Evolutionary conservation across 92 coral and sea anemone genomes (phyloP), one percentile per base, ranked within the genome.

Genomic region (Phymanthus crucifer): DNA sequence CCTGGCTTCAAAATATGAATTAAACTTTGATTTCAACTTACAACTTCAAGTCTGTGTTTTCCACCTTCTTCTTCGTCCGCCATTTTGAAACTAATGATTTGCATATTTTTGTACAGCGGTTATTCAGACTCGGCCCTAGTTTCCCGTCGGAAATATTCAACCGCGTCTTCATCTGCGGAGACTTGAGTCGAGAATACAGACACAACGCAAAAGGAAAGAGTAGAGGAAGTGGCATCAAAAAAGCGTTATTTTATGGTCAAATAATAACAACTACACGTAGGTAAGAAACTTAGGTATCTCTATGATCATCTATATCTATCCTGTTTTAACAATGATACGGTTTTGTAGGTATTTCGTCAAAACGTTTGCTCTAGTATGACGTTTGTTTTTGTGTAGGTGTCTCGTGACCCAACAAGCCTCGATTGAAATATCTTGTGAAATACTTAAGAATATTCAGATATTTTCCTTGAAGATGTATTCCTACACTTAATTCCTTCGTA

Each of bases 11-110:
- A 61, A 61, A 24, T 4, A 61, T 61, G 68, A 61, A 0, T 61
- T 24, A 23, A n/a, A 61, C 68, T 6, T 21, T 26, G 36, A 67
- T 17, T 33, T 26, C 40, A 43, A 90, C 90, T 56, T 87, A 93
- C 97, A 87, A 93, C 94, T 90, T 93, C 94, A 40, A 93, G 82
- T 72, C 86, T 84, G n/a, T 86, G 91, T 47, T 70, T 35, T 46
- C 66, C 83, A 71, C 43, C 65, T 56, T 73, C 85, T 10, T 43
- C 58, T 74, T 64, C 82, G 83, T 88, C 97, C 92, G 94, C 97
- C 97, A 93, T 93, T 26, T 87, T 92, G 85, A 52, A 79, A 35
- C 29, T 3, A 23, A 23, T 47, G 2, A 33, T 26, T 54, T 70
- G 73, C 81, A 35, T 27, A 77, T 11, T 65, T 50, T 19, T 77